Base-by-base conservation (phyloP, 2,113 vertebrate genomes). In the Saccopteryx leptura region DNA sequence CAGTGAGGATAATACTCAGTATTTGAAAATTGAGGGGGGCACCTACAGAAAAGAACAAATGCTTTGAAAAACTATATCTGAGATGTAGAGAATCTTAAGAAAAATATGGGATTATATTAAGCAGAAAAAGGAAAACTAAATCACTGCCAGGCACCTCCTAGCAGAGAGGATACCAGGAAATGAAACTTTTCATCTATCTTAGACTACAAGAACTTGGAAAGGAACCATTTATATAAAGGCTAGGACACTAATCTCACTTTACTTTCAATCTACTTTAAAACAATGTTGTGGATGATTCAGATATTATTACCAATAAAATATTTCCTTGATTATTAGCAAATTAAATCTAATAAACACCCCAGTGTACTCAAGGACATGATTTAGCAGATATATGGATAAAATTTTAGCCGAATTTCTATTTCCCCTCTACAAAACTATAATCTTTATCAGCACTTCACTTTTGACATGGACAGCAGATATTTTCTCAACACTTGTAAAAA, bases 61-160 rank as follows among this genome's bases (percentile, higher is more conserved):
- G 60, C 79, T 97, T 97, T 96, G 89, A 95, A 96, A 94, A 93
- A 95, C 95, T 82, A 90, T 86, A 93, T 97, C 91, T 95, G 88
- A 97, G 60, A 93, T 94, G 56, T 80, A 86, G 78, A 96, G 75
- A 82, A 94, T 96, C 65, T 78, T 90, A 89, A 91, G 89, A 87
- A 95, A 98, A 95, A 94, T 93, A 87, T 84, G 89, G 83, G 85
- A 96, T 87, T 75, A 87, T 75, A 96, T 95, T 93, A 95, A 96
- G 65, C 93, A 94, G 86, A 83, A 61, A 97, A 94, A 91, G 79
- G 65, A 95, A 95, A 96, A 82, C 66, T 97, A 95, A 96, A 95
- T 96, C 88, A 95, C 92, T 28, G 89, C 48, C n/a, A 84, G 46
- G 69, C 84, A 56, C 81, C 5, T 48, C 72, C 72, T 90, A 69